phyloP scores from a whole-genome alignment of 2,888 invertebrate species.

The Netelia fuscicornis region DNA sequence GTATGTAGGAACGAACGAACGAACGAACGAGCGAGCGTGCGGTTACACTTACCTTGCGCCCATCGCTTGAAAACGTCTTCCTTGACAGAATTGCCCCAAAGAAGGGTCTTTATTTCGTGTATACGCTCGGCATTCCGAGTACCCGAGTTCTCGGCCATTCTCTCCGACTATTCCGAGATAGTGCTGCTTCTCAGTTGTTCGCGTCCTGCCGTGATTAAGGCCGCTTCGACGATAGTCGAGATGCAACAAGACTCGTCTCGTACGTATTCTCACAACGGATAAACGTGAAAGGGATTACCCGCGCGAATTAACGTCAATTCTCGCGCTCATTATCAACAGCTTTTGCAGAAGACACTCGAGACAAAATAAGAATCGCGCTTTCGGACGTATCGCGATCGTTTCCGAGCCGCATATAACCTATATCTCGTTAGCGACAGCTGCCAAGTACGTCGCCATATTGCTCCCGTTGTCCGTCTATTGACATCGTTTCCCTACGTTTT shows the following conservation, averaged over 20 bases:
- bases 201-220: background rate
- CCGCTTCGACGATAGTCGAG: background rate
- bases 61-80: constrained; percentile 95
- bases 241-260: constrained; percentile 2
- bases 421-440: constrained; percentile 71
- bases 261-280: constrained; percentile 32
- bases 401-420: constrained; percentile 76
- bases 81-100: constrained; percentile 95
- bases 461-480: constrained; percentile 10
- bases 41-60: constrained; percentile 90
- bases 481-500: constrained; percentile 11
- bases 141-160: constrained; percentile 86
- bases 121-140: constrained; percentile 88
- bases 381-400: constrained; percentile 26
- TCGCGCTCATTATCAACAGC: constrained; percentile 42
- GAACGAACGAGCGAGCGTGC: background rate
- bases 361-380: constrained; percentile 18
- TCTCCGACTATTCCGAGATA: constrained; percentile 49
- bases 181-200: background rate
- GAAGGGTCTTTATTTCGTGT: constrained; percentile 90
- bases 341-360: constrained; percentile 10
- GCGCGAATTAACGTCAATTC: constrained; percentile 45
- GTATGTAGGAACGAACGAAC: too few species aligned
- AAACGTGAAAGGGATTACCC: constrained; percentile 37
- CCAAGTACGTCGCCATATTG: constrained; percentile 78